These are phyloP conservation scores for human (Homo sapiens) DNA, from an alignment of 2,113 vertebrate genomes.

Conservation along the genomic window GRCh38 chr9:70956001-70956500, in stretches of 20 bases:
- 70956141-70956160: conserved; percentile 15
- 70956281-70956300: background rate
- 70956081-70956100: background rate
- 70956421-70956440: background rate
- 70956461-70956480: background rate
- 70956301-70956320: background rate
- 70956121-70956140: background rate
- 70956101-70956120: background rate
- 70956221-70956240: background rate
- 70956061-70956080: conserved; percentile 38
- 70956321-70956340: background rate
- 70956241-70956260: background rate
- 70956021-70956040: conserved; percentile 28
- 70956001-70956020: background rate
- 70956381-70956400: background rate
- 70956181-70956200: background rate
- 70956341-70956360: conserved; percentile 26
- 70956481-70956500: background rate
- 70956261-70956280: background rate
- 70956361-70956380: conserved; percentile 35
- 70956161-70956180: background rate
- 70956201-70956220: background rate
- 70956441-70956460: background rate
- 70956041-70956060: conserved; percentile 16
- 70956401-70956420: background rate